phyloP scores from a whole-genome alignment of 2,888 invertebrate species.

The Monopis laevigella region DNA sequence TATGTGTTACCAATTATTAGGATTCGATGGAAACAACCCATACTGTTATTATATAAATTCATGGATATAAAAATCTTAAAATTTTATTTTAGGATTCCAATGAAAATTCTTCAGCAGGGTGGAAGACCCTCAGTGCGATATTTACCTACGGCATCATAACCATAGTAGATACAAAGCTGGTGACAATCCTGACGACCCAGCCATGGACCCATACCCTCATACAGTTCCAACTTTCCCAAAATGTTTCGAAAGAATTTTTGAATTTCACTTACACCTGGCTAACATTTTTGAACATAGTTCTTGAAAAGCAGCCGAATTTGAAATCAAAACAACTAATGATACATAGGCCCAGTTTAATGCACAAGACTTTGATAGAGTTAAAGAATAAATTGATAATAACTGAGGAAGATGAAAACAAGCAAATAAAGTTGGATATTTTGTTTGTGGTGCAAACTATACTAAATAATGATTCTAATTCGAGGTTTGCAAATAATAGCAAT shows the following conservation, averaged over 20 bases:
- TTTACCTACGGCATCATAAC: slow-evolving; percentile 46
- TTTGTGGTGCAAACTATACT: slow-evolving; percentile 35
- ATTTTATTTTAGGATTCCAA: slow-evolving; percentile 41
- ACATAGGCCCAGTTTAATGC: slow-evolving; percentile 30
- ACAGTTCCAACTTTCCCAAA: slow-evolving; percentile 49
- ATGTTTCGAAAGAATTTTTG: slow-evolving; percentile 39
- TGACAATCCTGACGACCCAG: slow-evolving; percentile 43
- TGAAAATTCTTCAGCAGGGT: slow-evolving; percentile 41
- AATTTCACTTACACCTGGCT: slow-evolving; percentile 46
- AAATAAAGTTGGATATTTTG: slow-evolving; percentile 30
- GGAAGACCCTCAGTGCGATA: slow-evolving; percentile 48
- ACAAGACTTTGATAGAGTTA: slow-evolving; percentile 36
- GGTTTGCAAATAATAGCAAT: too few species aligned
- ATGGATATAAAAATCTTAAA: too few species aligned
- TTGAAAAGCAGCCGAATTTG: slow-evolving; percentile 26
- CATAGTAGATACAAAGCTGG: slow-evolving; percentile 41
- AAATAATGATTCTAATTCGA: too few species aligned
- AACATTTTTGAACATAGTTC: slow-evolving; percentile 38
- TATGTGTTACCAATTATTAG: too few species aligned
- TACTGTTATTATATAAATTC: too few species aligned
- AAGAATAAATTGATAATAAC: slow-evolving; percentile 31
- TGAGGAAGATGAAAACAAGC: slow-evolving; percentile 28
- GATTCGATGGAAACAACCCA: too few species aligned
- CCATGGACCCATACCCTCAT: slow-evolving; percentile 51
- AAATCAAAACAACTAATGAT: slow-evolving; percentile 27